A percentile compares a stretch with the other conserved stretches of the same genome.
Evolutionary conservation across 2,797 vertebrate genomes (phyloP).

Genomic region (Pogonophryne albipinna): DNA sequence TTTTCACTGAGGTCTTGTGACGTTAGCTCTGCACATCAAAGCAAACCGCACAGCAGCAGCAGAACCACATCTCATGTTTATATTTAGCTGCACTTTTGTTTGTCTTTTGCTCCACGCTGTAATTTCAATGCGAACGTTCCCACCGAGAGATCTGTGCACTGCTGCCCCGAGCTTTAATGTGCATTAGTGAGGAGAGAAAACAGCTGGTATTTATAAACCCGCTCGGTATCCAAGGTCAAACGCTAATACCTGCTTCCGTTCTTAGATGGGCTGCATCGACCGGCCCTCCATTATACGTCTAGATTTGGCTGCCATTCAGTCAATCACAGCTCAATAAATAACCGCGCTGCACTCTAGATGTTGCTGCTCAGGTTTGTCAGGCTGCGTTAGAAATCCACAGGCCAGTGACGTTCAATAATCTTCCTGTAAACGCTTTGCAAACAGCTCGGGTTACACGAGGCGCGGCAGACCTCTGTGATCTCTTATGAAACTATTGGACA

Average conservation of each 20-base stretch:
- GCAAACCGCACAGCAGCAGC: slow-evolving; percentile 43
- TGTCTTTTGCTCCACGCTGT: slow-evolving; percentile 66
- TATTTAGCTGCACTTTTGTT: slow-evolving; percentile 74
- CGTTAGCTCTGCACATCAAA: slow-evolving; percentile 40
- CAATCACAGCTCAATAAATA: slow-evolving; percentile 62
- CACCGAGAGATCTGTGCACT: neutral
- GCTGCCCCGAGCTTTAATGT: slow-evolving; percentile 61
- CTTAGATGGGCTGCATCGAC: slow-evolving; percentile 72
- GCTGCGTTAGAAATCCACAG: slow-evolving; percentile 9
- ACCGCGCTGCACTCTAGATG: slow-evolving; percentile 33
- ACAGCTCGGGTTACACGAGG: slow-evolving; percentile 61
- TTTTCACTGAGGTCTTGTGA: slow-evolving; percentile 31
- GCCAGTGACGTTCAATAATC: slow-evolving; percentile 54
- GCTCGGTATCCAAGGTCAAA: slow-evolving; percentile 61
- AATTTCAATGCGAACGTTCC: slow-evolving; percentile 57
- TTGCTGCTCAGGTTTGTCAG: slow-evolving; percentile 37
- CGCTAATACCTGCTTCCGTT: slow-evolving; percentile 67
- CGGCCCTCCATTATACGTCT: slow-evolving; percentile 66
- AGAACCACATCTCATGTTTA: slow-evolving; percentile 49
- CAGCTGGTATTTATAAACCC: slow-evolving; percentile 69
- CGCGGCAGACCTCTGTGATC: slow-evolving; percentile 14
- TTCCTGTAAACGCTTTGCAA: slow-evolving; percentile 73
- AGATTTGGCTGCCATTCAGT: slow-evolving; percentile 31
- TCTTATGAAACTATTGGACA: slow-evolving; percentile 18
- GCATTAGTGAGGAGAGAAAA: slow-evolving; percentile 64